phyloP scores from a whole-genome alignment of 2,888 invertebrate genomes.

The Morpho achilles region DNA sequence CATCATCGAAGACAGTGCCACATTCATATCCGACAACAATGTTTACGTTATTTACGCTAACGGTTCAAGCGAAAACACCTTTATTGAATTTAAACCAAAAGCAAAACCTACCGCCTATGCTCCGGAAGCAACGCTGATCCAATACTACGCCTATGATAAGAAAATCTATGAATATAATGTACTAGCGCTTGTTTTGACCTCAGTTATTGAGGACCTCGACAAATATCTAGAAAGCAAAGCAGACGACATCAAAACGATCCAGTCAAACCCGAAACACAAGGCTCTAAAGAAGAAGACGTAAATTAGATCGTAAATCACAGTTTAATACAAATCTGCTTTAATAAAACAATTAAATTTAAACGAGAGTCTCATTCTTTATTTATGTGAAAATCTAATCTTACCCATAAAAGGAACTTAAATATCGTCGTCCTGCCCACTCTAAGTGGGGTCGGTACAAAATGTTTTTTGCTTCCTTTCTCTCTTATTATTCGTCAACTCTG shows the following conservation, averaged over 20 bases:
- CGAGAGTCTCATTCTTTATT: too few relatives aligned
- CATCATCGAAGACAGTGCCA: slow-evolving; percentile 37
- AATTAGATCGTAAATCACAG: too few relatives aligned
- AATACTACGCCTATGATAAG: slow-evolving; percentile 53
- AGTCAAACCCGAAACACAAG: slow-evolving; percentile 33
- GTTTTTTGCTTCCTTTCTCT: too few relatives aligned
- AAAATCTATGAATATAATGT: slow-evolving; percentile 59
- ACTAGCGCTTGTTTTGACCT: slow-evolving; percentile 20
- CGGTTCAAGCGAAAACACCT: slow-evolving; percentile 37
- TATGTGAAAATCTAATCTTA: too few relatives aligned
- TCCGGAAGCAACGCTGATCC: slow-evolving; percentile 45
- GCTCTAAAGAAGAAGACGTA: too few relatives aligned
- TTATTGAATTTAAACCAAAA: slow-evolving; percentile 33
- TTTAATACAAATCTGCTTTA: too few relatives aligned
- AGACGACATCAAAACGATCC: slow-evolving; percentile 33
- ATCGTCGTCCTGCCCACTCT: too few relatives aligned
- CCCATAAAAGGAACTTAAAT: too few relatives aligned
- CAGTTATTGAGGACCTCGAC: slow-evolving; percentile 34
- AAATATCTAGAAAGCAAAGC: slow-evolving; percentile 35
- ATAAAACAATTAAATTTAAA: too few relatives aligned
- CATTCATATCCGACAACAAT: slow-evolving; percentile 40
- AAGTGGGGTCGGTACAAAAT: too few relatives aligned
- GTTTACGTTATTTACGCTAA: slow-evolving; percentile 42
- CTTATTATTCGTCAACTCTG: too few relatives aligned
- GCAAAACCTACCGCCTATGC: slow-evolving; percentile 47